phyloP scores from a whole-genome alignment of 2,113 vertebrate species.

The Tringa solitaria region DNA sequence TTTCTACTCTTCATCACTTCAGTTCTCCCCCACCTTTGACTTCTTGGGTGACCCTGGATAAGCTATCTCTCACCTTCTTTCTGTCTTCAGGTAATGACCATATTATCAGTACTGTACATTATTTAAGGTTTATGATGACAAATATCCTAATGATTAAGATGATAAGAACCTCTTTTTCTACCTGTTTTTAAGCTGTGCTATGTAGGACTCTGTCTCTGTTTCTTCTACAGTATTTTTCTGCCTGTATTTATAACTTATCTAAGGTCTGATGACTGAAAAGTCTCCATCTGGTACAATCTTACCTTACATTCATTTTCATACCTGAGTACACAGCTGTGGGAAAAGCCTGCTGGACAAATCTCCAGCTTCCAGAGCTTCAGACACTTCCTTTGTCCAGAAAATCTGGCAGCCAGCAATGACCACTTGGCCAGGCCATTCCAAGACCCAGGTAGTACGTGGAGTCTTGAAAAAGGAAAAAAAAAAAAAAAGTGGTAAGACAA shows the following conservation, averaged over 20 bases:
- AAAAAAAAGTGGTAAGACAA: not conserved
- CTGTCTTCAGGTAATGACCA: not conserved
- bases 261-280: not conserved
- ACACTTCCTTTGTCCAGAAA: conserved; percentile 89
- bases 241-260: not conserved
- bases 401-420: conserved; percentile 93
- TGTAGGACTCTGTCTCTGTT: not conserved
- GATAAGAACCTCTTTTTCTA: not conserved
- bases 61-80: not conserved
- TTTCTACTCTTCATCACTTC: not conserved
- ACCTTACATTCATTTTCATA: conserved; percentile 32
- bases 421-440: conserved; percentile 93
- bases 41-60: not conserved
- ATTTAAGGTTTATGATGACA: not conserved
- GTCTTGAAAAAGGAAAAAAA: conserved; percentile 52
- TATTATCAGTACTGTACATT: not conserved
- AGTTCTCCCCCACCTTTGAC: not conserved
- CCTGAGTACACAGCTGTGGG: conserved; percentile 85
- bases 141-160: not conserved
- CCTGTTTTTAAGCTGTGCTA: not conserved
- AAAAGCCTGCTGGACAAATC: conserved; percentile 77
- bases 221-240: not conserved
- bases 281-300: not conserved
- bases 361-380: conserved; percentile 80
- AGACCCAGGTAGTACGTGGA: conserved; percentile 82